Conservation (phyloP, 2,113 vertebrate species). For the Muntiacus muntjak region DNA sequence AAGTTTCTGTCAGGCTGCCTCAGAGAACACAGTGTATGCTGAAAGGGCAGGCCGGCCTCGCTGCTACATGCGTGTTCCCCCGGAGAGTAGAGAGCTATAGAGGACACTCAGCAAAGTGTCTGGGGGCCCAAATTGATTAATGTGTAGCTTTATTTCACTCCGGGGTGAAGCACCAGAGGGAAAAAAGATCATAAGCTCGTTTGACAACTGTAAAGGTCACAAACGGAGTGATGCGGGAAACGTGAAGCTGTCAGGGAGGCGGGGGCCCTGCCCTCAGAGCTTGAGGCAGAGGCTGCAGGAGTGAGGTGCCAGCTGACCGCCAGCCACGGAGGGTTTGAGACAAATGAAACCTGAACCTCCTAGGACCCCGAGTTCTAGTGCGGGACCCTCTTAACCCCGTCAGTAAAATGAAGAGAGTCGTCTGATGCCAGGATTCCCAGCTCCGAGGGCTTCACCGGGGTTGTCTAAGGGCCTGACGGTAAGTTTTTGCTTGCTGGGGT, state of each 20-base stretch:
- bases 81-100: slow-evolving; percentile 66
- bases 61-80: slow-evolving; percentile 54
- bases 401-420: not conserved
- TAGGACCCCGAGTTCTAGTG: not conserved
- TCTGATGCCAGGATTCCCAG: not conserved
- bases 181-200: slow-evolving; percentile 46
- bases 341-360: slow-evolving; percentile 36
- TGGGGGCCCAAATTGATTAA: slow-evolving; percentile 71
- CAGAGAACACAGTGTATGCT: slow-evolving; percentile 27
- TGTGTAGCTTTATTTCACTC: slow-evolving; percentile 76
- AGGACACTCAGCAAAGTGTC: slow-evolving; percentile 38
- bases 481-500: not conserved
- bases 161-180: slow-evolving; percentile 54
- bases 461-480: not conserved
- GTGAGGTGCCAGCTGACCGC: not conserved
- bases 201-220: slow-evolving; percentile 76
- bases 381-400: not conserved
- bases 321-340: not conserved
- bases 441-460: not conserved
- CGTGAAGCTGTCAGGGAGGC: slow-evolving; percentile 33
- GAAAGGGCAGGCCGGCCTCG: slow-evolving; percentile 33
- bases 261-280: slow-evolving; percentile 38
- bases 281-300: slow-evolving; percentile 30
- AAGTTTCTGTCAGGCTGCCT: slow-evolving; percentile 55
- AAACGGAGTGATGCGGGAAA: slow-evolving; percentile 63